phyloP scores from a whole-genome alignment of 2,797 vertebrate genomes.

The Myripristis jacobus region DNA sequence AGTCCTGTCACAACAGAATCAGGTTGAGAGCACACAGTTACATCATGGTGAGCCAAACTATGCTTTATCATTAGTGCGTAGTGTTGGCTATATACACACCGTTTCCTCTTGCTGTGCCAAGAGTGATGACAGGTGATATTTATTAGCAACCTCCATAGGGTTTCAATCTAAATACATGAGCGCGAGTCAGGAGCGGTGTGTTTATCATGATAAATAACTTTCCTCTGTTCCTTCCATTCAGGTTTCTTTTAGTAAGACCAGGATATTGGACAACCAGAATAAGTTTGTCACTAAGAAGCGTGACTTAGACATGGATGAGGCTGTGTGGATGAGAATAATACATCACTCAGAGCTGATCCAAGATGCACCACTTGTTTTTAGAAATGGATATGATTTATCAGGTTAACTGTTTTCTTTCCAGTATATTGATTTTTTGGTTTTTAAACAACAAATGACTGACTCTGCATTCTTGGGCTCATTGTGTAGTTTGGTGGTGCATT shows the following conservation, averaged over 20 bases:
- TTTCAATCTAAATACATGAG: constrained; percentile 3
- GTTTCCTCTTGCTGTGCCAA: constrained; percentile 23
- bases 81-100: constrained; percentile 1
- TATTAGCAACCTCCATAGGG: constrained; percentile 30
- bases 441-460: no score
- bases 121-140: constrained; percentile 30
- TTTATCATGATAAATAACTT: constrained; percentile 28
- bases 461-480: no score
- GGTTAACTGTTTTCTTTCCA: no score
- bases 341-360: no score
- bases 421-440: no score
- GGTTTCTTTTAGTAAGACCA: background rate
- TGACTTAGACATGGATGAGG: no score
- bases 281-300: background rate
- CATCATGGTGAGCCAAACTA: constrained; percentile 25
- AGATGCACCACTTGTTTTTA: no score
- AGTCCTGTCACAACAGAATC: constrained; percentile 35
- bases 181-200: background rate
- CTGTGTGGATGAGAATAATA: no score
- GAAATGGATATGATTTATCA: no score
- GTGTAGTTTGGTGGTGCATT: no score
- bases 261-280: constrained; percentile 15
- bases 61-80: constrained; percentile 22
- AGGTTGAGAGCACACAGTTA: constrained; percentile 54
- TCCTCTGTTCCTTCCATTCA: no score